These are phyloP conservation scores for Trachymyrmex septentrionalis DNA, from an alignment of 1,140 invertebrate species.

Conservation along the genomic window DNA sequence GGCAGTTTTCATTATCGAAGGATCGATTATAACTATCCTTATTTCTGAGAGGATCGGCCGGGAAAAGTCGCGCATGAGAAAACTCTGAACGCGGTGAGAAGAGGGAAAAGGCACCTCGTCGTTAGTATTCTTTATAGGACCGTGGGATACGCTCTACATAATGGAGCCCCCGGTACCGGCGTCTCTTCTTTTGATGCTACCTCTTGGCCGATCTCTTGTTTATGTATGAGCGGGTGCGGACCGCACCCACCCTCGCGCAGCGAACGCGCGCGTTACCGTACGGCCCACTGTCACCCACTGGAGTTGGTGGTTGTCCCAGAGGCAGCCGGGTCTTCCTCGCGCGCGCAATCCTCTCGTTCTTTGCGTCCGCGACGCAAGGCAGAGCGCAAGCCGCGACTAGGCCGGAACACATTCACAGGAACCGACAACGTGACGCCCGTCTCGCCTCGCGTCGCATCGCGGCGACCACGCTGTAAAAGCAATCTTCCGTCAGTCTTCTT, in stretches of 20 bases:
- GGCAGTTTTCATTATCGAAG: background rate
- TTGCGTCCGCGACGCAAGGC: slow-evolving; percentile 52
- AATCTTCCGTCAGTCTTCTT: slow-evolving; percentile 81
- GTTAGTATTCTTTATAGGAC: slow-evolving; percentile 87
- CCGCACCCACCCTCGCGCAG: slow-evolving; percentile 77
- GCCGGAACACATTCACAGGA: slow-evolving; percentile 75
- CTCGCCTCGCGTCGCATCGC: slow-evolving; percentile 26
- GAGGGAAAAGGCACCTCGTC: slow-evolving; percentile 83
- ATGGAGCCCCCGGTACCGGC: slow-evolving; percentile 84
- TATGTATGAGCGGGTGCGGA: slow-evolving; percentile 85
- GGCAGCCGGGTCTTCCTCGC: slow-evolving; percentile 16
- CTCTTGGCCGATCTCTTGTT: slow-evolving; percentile 85
- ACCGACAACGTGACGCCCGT: slow-evolving; percentile 69
- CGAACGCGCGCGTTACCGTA: slow-evolving; percentile 15
- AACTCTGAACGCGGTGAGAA: slow-evolving; percentile 65
- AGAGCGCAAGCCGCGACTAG: slow-evolving; percentile 42
- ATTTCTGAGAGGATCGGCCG: background rate
- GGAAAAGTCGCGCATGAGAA: slow-evolving; percentile 19
- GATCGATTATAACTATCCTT: slow-evolving; percentile 8
- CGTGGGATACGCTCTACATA: slow-evolving; percentile 86
- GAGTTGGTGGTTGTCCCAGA: slow-evolving; percentile 50
- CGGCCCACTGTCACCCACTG: slow-evolving; percentile 32
- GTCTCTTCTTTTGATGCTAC: slow-evolving; percentile 86
- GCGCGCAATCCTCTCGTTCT: slow-evolving; percentile 57
- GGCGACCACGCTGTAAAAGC: slow-evolving; percentile 80